Evolutionary conservation across 2,888 invertebrate genomes (phyloP).

Genomic region (Ommatoiulus sabulosus): DNA sequence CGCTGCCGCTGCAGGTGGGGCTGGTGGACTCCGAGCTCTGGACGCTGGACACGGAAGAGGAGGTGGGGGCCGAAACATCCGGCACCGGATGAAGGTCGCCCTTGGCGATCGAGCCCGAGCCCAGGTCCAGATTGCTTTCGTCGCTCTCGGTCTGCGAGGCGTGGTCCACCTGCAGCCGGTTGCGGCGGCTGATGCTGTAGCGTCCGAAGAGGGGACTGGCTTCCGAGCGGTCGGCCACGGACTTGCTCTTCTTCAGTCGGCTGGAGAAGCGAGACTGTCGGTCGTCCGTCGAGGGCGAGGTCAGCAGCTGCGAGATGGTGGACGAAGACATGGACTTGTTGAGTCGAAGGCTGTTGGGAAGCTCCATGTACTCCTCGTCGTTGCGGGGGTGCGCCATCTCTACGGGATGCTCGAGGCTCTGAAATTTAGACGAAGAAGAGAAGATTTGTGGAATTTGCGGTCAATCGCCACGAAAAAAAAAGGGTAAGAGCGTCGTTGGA

Average conservation of each 20-base stretch:
- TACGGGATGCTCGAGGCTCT: neutral
- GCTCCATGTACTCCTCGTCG: slow-evolving; percentile 29
- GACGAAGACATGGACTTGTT: slow-evolving; percentile 53
- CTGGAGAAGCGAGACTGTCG: neutral
- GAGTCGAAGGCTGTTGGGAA: slow-evolving; percentile 1
- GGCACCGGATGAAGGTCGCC: neutral
- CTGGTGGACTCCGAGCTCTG: slow-evolving; percentile 37
- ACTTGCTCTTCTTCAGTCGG: slow-evolving; percentile 55
- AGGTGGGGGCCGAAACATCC: neutral
- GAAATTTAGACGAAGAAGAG: neutral
- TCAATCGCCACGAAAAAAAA: too few species aligned
- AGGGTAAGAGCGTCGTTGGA: too few species aligned
- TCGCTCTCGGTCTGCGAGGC: slow-evolving; percentile 50
- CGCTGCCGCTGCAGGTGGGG: neutral
- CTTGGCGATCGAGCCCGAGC: neutral
- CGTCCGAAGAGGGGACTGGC: slow-evolving; percentile 52
- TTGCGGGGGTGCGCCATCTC: neutral
- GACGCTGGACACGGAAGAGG: slow-evolving; percentile 47
- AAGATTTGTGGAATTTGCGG: too few species aligned
- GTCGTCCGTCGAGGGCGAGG: slow-evolving; percentile 1
- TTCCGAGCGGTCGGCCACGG: slow-evolving; percentile 50
- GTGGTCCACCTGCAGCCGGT: slow-evolving; percentile 54
- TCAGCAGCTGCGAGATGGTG: slow-evolving; percentile 33
- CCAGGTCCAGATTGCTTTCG: too few species aligned
- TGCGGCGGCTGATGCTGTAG: slow-evolving; percentile 52